Conservation (phyloP, 1,140 invertebrate genomes). For the Platyura marginata region DNA sequence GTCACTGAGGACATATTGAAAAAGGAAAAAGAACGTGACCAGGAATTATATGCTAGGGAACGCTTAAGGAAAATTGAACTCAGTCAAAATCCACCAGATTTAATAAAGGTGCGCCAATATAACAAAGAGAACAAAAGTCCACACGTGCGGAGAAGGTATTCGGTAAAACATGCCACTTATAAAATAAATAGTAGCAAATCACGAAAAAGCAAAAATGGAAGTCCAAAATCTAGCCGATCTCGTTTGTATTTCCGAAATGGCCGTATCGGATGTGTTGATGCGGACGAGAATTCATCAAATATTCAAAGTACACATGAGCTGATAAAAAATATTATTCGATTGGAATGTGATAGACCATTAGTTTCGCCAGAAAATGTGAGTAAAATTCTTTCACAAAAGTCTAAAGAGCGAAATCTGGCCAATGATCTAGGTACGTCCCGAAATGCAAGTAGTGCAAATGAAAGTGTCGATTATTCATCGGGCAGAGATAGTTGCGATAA, state of each 20-base stretch:
- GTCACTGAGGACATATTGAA: slow-evolving; percentile 18
- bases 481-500: too few species aligned
- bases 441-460: too few species aligned
- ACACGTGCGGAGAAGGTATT: background rate
- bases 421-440: too few species aligned
- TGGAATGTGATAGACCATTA: slow-evolving; percentile 18
- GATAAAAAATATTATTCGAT: slow-evolving; percentile 19
- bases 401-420: too few species aligned
- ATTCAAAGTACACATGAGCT: slow-evolving; percentile 20
- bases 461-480: too few species aligned
- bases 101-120: background rate
- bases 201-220: slow-evolving; percentile 12
- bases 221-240: slow-evolving; percentile 18
- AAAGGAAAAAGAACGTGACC: slow-evolving; percentile 12
- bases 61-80: slow-evolving; percentile 1
- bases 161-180: slow-evolving; percentile 7
- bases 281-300: slow-evolving; percentile 15
- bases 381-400: slow-evolving; percentile 8
- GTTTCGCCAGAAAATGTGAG: slow-evolving; percentile 19
- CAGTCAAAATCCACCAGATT: background rate
- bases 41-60: slow-evolving; percentile 5
- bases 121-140: slow-evolving; percentile 2
- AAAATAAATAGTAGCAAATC: slow-evolving; percentile 19
- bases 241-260: slow-evolving; percentile 21
- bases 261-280: slow-evolving; percentile 20